Evolutionary conservation across 2,113 vertebrate species (phyloP).

Genomic region (Tursiops truncatus): DNA sequence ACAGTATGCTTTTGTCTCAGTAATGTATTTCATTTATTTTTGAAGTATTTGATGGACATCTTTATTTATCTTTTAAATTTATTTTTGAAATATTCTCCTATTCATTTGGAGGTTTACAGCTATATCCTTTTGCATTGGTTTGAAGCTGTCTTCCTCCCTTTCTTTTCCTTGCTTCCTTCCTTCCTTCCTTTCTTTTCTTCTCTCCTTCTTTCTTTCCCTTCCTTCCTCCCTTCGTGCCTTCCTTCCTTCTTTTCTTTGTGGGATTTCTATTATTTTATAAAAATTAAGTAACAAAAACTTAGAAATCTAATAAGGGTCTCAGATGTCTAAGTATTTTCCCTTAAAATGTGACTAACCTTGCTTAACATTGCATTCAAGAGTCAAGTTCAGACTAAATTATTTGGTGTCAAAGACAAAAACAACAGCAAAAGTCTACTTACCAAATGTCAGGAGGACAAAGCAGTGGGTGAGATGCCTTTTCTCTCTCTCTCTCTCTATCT

Average conservation of each 20-base stretch:
- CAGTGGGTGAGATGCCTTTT: background rate
- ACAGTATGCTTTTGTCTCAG: background rate
- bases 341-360: background rate
- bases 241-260: background rate
- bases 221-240: background rate
- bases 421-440: background rate
- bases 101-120: background rate
- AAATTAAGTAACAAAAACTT: slow-evolving; percentile 25
- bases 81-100: background rate
- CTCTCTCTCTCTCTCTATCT: background rate
- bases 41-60: background rate
- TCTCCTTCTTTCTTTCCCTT: background rate
- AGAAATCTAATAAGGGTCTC: slow-evolving; percentile 16
- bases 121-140: background rate
- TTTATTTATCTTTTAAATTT: background rate
- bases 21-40: background rate
- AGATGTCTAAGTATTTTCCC: background rate
- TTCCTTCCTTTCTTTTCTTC: background rate
- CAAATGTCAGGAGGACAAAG: slow-evolving; percentile 1
- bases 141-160: background rate
- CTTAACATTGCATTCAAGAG: background rate
- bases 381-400: slow-evolving; percentile 2
- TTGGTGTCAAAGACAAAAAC: slow-evolving; percentile 14
- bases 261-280: slow-evolving; percentile 41
- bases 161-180: too few species aligned